Evolutionary conservation across 2,797 vertebrate species (phyloP), one percentile per base, ranked within the genome.

Genomic region (Intellagama lesueurii): DNA sequence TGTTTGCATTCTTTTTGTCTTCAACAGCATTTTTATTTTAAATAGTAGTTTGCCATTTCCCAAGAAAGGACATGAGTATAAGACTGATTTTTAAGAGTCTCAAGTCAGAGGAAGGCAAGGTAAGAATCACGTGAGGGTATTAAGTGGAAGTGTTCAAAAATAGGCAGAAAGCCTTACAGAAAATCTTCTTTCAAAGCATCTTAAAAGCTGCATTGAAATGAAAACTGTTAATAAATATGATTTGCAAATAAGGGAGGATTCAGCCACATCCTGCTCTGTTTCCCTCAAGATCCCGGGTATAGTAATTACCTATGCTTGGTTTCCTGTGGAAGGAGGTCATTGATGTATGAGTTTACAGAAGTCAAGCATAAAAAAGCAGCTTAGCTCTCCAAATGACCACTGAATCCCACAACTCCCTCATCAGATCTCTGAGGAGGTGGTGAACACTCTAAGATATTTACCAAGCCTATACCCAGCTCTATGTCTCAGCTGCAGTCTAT

Each of bases 1-100:
- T 87, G 7, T 47, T 47, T 12, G 26, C 35, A 28, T 77, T 47
- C 2, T 77, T 77, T 24, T 77, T 28, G 2, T 5, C 70, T 5
- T 72, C 5, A 32, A 11, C 30, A n/a, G 28, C 28, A n/a, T 72
- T n/a, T 32, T 12, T 72, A 72, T 28, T 76, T 70, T 87, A 89
- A n/a, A 26, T 1, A 83, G 52, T 52, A 66, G 26, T 16, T 72
- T 79, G 60, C 26, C 77, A 76, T 0, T 60, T 28, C 87, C 78
- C 1, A 90, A 2, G 72, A 86, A 56, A 89, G 14, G 64, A 1
- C 69, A 88, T 90, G 64, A 82, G 32, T 6, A 47, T 14, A 81
- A 90, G 88, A 81, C 81, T 87, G 66, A 64, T 88, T 79, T 70
- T 77, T 83, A 7, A 1, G 0, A 68, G 56, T 14, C 16, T n/a